A percentile compares a stretch with the other conserved stretches of the same genome.
These are phyloP conservation scores for Drosophila differens DNA, from an alignment of 2,888 invertebrate genomes.

Conservation along the genomic window DNA sequence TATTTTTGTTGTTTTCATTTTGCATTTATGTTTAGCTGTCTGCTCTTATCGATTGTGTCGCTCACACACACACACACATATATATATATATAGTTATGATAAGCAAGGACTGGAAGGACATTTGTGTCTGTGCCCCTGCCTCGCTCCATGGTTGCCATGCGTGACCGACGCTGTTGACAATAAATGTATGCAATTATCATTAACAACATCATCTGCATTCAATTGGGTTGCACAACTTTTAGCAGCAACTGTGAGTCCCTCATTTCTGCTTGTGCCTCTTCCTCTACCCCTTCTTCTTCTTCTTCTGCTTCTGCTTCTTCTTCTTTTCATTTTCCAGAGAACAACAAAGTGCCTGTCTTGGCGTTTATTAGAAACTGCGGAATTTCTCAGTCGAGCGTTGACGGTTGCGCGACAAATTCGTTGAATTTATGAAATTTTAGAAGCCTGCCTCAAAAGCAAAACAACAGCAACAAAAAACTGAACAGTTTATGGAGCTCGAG, in stretches of 20 bases:
- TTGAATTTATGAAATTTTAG: constrained; percentile 81
- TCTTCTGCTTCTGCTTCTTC: background rate
- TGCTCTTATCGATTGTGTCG: constrained; percentile 30
- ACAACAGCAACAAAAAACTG: constrained; percentile 4
- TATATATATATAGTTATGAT: background rate
- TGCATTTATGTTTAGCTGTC: constrained; percentile 10
- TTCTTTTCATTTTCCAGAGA: constrained; percentile 20
- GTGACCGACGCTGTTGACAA: constrained; percentile 69
- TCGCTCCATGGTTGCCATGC: constrained; percentile 53
- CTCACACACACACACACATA: background rate
- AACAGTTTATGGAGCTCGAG: constrained; percentile 49
- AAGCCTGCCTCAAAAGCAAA: constrained; percentile 41
- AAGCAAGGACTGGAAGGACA: constrained; percentile 1
- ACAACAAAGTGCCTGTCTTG: constrained; percentile 59
- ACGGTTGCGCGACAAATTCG: constrained; percentile 70
- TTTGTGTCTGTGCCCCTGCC: background rate
- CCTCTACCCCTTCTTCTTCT: background rate
- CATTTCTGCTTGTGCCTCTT: background rate
- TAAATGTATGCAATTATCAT: constrained; percentile 66
- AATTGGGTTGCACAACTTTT: constrained; percentile 36
- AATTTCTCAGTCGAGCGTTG: constrained; percentile 59
- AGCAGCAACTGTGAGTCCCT: constrained; percentile 37
- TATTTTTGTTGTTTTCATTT: constrained; percentile 29
- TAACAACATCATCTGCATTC: constrained; percentile 41
- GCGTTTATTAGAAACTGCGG: constrained; percentile 66